phyloP scores from a whole-genome alignment of 2,797 vertebrate genomes.

The Synaphobranchus kaupii region DNA sequence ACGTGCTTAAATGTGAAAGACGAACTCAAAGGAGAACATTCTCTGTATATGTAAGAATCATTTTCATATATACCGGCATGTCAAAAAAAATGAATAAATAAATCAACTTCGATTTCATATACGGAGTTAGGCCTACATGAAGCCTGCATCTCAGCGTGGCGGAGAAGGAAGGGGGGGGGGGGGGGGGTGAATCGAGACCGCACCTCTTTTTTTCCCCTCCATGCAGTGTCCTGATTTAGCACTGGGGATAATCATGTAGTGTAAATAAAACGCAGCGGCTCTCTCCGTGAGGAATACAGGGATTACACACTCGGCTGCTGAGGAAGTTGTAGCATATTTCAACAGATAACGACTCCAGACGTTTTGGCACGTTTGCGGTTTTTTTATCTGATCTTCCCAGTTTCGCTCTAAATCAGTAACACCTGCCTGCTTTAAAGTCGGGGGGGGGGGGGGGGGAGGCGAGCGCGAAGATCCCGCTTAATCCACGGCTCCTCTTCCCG shows the following conservation, averaged over 20 bases:
- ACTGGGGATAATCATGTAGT: constrained; percentile 37
- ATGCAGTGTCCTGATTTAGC: constrained; percentile 30
- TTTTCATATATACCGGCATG: background rate
- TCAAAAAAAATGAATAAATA: background rate
- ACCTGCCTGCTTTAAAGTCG: constrained; percentile 73
- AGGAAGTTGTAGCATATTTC: constrained; percentile 42
- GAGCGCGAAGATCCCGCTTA: constrained; percentile 55
- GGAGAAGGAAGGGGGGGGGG: constrained; percentile 28
- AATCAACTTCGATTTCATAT: no score
- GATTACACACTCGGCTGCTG: constrained; percentile 18
- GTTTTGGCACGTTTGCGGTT: constrained; percentile 62
- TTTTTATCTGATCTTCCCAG: constrained; percentile 63
- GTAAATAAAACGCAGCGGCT: constrained; percentile 21
- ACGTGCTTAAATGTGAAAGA: background rate
- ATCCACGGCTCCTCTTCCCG: constrained; percentile 42
- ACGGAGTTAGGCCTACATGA: no score
- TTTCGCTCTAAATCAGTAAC: constrained; percentile 74
- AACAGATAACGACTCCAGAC: constrained; percentile 71
- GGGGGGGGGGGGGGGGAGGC: constrained; percentile 55
- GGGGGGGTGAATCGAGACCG: constrained; percentile 34
- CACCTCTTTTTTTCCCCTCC: constrained; percentile 23
- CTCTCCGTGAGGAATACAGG: background rate
- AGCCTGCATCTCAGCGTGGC: no score
- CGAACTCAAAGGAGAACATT: background rate
- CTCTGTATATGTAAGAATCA: background rate